These are phyloP conservation scores for Planiliza haematocheilus DNA, from an alignment of 2,113 vertebrate species.

Conservation along the genomic window DNA sequence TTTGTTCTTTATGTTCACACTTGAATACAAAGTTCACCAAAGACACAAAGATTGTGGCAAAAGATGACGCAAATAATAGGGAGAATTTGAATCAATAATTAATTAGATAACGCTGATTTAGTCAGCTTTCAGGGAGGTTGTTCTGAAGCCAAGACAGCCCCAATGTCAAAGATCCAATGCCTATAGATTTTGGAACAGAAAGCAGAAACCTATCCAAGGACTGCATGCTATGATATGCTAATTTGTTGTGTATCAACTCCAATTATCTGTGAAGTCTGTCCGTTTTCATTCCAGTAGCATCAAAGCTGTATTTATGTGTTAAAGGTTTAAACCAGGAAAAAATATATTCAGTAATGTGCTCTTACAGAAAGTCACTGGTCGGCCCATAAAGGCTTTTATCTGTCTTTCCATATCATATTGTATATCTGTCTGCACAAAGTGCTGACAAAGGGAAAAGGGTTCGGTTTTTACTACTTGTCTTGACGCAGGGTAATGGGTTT, in stretches of 20 bases:
- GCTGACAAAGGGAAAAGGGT: conserved; percentile 1
- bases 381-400: neutral
- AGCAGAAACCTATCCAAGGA: neutral
- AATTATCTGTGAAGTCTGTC: neutral
- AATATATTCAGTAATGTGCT: neutral
- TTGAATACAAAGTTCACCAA: neutral
- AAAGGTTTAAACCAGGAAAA: neutral
- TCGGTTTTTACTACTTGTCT: neutral
- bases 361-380: neutral
- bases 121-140: neutral
- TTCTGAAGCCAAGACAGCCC: neutral
- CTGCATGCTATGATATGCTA: neutral
- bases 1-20: neutral
- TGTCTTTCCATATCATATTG: neutral
- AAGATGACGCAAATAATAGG: neutral
- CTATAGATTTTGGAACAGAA: conserved; percentile 11
- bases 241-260: neutral
- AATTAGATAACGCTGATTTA: neutral
- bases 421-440: neutral
- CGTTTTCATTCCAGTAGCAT: neutral
- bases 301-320: neutral
- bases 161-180: conserved; percentile 1
- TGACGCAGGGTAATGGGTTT: neutral
- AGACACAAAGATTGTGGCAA: neutral
- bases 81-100: neutral